A percentile compares a stretch with the other conserved stretches of the same genome.
These are phyloP conservation scores for Yoshiicerus persimilis DNA, from an alignment of 1,140 invertebrate genomes.

Conservation along the genomic window DNA sequence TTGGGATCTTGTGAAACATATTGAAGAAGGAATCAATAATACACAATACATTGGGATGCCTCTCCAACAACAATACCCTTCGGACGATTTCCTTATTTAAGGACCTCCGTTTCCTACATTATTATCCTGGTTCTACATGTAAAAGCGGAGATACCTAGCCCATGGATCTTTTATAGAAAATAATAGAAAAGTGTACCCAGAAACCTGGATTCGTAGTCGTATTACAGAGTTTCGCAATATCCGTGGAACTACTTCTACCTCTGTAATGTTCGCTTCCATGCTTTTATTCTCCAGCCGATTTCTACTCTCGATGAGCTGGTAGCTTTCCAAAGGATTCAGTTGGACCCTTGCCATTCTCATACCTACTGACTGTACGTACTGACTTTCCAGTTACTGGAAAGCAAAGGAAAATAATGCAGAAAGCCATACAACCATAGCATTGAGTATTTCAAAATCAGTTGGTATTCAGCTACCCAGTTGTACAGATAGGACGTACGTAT, in stretches of 20 bases:
- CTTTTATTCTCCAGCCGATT: constrained; percentile 2
- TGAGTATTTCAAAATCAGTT: not conserved
- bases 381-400: not conserved
- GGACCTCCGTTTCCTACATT: not conserved
- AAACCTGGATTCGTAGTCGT: not conserved
- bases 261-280: not conserved
- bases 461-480: not conserved
- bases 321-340: constrained; percentile 15
- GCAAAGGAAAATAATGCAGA: not conserved
- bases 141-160: no score
- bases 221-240: not conserved
- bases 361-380: not conserved
- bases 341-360: constrained; percentile 7
- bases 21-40: not conserved
- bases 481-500: not conserved
- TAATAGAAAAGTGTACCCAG: not conserved
- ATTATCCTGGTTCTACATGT: not conserved
- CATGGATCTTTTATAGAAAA: no score
- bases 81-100: not conserved
- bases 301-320: constrained; percentile 14
- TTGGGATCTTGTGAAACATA: not conserved
- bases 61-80: not conserved
- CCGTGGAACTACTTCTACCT: not conserved
- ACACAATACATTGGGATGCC: not conserved
- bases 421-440: not conserved